phyloP scores from a whole-genome alignment of 2,888 invertebrate species.

The Drosophila stalkeri region DNA sequence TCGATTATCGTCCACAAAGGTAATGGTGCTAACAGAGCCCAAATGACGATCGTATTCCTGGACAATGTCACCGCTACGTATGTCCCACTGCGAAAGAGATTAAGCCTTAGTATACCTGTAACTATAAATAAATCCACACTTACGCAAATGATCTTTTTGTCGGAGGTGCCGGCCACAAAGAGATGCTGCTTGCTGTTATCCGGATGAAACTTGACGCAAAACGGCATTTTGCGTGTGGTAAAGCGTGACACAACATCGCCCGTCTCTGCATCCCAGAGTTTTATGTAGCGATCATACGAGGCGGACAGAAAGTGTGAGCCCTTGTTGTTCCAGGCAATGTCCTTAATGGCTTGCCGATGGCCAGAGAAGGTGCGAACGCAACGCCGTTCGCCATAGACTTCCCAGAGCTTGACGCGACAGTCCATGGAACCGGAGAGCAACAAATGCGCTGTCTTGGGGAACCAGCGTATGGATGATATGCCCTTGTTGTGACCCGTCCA shows the following conservation, averaged over 20 bases:
- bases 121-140: constrained; percentile 82
- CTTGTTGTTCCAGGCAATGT: constrained; percentile 97
- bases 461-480: constrained; percentile 97
- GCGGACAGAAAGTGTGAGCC: constrained; percentile 98
- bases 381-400: constrained; percentile 97
- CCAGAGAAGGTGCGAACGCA: constrained; percentile 98
- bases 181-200: constrained; percentile 98
- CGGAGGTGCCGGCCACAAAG: constrained; percentile 99
- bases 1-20: constrained; percentile 99
- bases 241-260: constrained; percentile 94
- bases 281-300: constrained; percentile 98
- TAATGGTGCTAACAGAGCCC: constrained; percentile 99
- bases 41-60: constrained; percentile 99
- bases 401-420: constrained; percentile 98
- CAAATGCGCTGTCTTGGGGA: constrained; percentile 97
- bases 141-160: constrained; percentile 99
- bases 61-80: constrained; percentile 95
- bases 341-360: constrained; percentile 98
- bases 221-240: constrained; percentile 98
- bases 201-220: constrained; percentile 99
- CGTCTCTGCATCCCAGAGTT: constrained; percentile 99
- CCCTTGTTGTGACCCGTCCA: constrained; percentile 99
- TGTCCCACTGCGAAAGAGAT: constrained; percentile 92
- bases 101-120: neutral
- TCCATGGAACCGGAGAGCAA: constrained; percentile 99